Percentiles rank a stretch among this genome's conserved stretches.
Evolutionary conservation across 1,140 invertebrate species (phyloP).

Genomic region (Eciton burchellii): DNA sequence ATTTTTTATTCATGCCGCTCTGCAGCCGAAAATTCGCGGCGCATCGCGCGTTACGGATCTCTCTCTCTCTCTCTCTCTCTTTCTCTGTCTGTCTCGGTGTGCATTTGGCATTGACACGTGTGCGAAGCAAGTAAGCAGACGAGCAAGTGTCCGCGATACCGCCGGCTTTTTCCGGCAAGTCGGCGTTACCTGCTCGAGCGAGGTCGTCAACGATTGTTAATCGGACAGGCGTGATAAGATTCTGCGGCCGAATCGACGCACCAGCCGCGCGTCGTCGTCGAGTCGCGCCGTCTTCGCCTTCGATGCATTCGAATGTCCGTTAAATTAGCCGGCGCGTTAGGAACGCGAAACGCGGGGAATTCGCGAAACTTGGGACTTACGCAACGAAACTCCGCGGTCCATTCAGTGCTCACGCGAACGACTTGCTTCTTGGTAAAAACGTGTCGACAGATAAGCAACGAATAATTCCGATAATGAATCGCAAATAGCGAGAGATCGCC

Average conservation of each 20-base stretch:
- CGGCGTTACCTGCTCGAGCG: constrained; percentile 37
- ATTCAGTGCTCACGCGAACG: too few relatives aligned
- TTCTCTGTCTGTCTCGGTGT: constrained; percentile 26
- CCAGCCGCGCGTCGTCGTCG: background rate
- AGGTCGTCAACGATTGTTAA: constrained; percentile 60
- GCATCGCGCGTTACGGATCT: background rate
- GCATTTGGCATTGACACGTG: constrained; percentile 69
- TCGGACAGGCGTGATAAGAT: constrained; percentile 61
- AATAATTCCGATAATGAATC: too few relatives aligned
- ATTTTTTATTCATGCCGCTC: background rate
- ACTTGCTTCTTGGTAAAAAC: too few relatives aligned
- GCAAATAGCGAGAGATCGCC: too few relatives aligned
- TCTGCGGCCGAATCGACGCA: constrained; percentile 11
- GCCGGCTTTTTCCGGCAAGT: constrained; percentile 67
- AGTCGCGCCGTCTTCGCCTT: background rate
- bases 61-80: constrained; percentile 52
- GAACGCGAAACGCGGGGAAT: background rate
- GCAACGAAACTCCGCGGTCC: too few relatives aligned
- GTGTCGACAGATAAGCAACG: too few relatives aligned
- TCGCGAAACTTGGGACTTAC: too few relatives aligned
- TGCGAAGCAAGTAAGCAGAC: constrained; percentile 38
- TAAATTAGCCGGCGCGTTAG: background rate
- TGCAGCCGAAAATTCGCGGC: background rate
- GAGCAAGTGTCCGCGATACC: constrained; percentile 37
- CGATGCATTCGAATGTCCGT: background rate